Percentiles rank a stretch among this genome's conserved stretches.
Conservation (phyloP, 2,113 vertebrate genomes). For the Podarcis muralis region DNA sequence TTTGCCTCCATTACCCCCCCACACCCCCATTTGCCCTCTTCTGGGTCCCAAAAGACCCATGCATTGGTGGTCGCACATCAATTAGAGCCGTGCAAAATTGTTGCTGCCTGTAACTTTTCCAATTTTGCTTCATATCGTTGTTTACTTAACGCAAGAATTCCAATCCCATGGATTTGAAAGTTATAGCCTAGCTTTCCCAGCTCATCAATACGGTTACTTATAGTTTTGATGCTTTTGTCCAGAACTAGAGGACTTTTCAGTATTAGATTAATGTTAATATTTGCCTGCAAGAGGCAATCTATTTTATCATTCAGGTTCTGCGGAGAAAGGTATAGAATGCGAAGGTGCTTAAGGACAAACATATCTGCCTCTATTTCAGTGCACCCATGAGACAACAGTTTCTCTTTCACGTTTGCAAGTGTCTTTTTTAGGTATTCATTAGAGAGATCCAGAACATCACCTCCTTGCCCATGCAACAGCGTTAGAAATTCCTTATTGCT, state of each 20-base stretch:
- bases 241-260: constrained; percentile 74
- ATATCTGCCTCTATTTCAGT: constrained; percentile 61
- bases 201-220: constrained; percentile 71
- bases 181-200: constrained; percentile 73
- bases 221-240: constrained; percentile 73
- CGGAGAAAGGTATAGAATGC: constrained; percentile 70
- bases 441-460: constrained; percentile 77
- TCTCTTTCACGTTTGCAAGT: constrained; percentile 69
- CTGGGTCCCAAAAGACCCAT: no score
- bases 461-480: constrained; percentile 72
- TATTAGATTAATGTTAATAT: constrained; percentile 73
- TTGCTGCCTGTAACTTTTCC: constrained; percentile 53
- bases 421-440: constrained; percentile 75
- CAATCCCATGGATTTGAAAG: constrained; percentile 75
- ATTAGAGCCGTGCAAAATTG: no score
- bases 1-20: no score
- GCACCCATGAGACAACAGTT: constrained; percentile 69
- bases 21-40: no score
- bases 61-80: no score
- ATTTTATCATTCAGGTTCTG: constrained; percentile 77
- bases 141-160: constrained; percentile 72
- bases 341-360: constrained; percentile 67
- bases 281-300: constrained; percentile 73
- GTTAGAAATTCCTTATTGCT: constrained; percentile 70
- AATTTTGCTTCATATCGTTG: constrained; percentile 78